A percentile compares a stretch with the other conserved stretches of the same genome.
Conservation (phyloP, 1,140 invertebrate species). For the Bombus sibiricus region DNA sequence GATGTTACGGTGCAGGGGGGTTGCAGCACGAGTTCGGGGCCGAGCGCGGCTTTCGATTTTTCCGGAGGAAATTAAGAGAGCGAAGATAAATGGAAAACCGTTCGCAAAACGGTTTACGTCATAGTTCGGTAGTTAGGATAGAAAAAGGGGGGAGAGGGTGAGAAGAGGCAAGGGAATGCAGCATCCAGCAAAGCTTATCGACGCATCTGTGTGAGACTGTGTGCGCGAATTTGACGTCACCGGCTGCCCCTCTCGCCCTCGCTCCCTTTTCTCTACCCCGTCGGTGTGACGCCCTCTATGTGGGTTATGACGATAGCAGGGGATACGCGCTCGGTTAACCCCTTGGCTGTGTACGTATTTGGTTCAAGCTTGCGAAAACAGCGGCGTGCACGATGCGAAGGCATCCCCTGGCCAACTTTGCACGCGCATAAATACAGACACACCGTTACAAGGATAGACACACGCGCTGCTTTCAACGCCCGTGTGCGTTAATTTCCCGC, state of each 20-base stretch:
- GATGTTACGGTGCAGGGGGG: not conserved
- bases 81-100: conserved; percentile 51
- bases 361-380: conserved; percentile 58
- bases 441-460: conserved; percentile 1
- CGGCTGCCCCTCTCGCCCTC: conserved; percentile 53
- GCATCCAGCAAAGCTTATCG: conserved; percentile 67
- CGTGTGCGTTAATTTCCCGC: not conserved
- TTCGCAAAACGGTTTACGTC: conserved; percentile 52
- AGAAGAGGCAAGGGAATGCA: conserved; percentile 37
- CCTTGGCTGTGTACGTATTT: conserved; percentile 63
- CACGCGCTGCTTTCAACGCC: no score
- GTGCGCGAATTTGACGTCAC: conserved; percentile 76
- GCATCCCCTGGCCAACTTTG: conserved; percentile 38
- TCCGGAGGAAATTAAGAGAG: conserved; percentile 47
- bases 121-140: conserved; percentile 52
- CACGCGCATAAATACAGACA: conserved; percentile 16
- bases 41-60: conserved; percentile 39
- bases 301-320: conserved; percentile 79
- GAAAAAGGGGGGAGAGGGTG: conserved; percentile 15
- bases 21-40: not conserved
- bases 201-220: conserved; percentile 67
- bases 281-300: conserved; percentile 79
- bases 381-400: conserved; percentile 17
- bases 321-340: conserved; percentile 74
- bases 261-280: conserved; percentile 6